These are phyloP conservation scores for Otocyon megalotis DNA, from an alignment of 2,113 vertebrate species.

Conservation along the genomic window DNA sequence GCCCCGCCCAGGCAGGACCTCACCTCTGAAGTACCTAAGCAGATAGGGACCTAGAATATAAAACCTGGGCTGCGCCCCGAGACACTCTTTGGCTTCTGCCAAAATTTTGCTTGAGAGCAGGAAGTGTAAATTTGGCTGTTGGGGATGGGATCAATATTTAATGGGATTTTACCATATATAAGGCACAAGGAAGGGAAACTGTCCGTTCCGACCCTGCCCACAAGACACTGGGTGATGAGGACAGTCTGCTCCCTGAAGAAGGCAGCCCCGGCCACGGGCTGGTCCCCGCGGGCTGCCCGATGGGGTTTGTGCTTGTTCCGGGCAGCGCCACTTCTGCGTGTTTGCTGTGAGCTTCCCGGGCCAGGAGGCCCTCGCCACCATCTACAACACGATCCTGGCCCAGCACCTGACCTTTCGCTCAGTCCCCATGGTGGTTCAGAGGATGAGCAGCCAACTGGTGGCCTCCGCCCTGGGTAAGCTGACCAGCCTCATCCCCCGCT, in stretches of 20 bases:
- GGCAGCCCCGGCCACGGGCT: fast-evolving
- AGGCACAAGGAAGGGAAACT: not conserved
- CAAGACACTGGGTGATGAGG: fast-evolving
- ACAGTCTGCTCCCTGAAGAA: not conserved
- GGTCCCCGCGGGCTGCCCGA: not conserved
- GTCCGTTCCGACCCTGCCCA: not conserved
- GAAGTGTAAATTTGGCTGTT: fast-evolving
- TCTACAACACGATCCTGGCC: constrained; percentile 85
- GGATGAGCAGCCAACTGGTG: constrained; percentile 82
- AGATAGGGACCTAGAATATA: not conserved
- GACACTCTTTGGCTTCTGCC: not conserved
- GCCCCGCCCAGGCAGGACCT: too few relatives aligned
- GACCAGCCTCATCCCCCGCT: not conserved
- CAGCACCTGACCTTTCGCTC: constrained; percentile 85
- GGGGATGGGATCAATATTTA: fast-evolving
- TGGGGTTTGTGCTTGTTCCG: fast-evolving
- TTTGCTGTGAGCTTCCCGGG: constrained; percentile 87
- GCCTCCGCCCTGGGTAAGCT: constrained; percentile 85
- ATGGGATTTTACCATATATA: fast-evolving
- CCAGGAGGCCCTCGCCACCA: constrained; percentile 84
- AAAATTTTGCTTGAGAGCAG: fast-evolving
- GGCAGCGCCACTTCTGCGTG: constrained; percentile 88
- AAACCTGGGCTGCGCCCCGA: not conserved
- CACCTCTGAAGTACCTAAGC: fast-evolving
- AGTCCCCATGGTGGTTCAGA: not conserved